Percentiles rank a stretch among this genome's conserved stretches.
phyloP scores from a whole-genome alignment of 2,113 vertebrate species.

The Pluvianellus socialis region DNA sequence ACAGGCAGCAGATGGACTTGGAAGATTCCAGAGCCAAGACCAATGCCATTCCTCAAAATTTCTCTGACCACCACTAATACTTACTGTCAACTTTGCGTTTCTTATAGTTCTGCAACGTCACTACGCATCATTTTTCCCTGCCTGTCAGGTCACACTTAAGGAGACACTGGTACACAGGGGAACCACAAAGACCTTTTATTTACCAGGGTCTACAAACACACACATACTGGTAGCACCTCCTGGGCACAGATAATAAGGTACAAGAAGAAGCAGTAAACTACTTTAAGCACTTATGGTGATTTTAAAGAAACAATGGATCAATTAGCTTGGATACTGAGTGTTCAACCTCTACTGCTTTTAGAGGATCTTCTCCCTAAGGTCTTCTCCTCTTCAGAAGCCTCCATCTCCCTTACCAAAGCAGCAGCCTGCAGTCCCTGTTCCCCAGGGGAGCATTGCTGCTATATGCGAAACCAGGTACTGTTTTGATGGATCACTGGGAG shows the following conservation, averaged over 20 bases:
- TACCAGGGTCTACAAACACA: background rate
- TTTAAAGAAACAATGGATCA: background rate
- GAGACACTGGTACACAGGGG: background rate
- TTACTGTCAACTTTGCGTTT: background rate
- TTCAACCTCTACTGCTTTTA: background rate
- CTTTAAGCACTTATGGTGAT: background rate
- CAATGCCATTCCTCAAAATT: background rate
- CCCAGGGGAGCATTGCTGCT: background rate
- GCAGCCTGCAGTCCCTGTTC: background rate
- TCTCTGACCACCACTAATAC: background rate
- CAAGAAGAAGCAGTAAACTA: background rate
- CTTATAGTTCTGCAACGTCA: background rate
- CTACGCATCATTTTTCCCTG: background rate
- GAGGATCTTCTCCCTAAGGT: background rate
- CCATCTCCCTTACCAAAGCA: background rate
- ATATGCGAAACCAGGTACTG: background rate
- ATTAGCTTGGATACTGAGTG: background rate
- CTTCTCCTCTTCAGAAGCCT: background rate
- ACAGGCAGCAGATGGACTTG: background rate
- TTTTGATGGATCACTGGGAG: background rate
- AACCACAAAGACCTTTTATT: background rate
- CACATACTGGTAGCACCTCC: background rate
- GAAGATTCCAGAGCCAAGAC: background rate
- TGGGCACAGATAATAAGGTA: background rate
- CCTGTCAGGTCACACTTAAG: background rate